Evolutionary conservation across 2,797 vertebrate genomes (phyloP).

Genomic region (Manis pentadactyla): DNA sequence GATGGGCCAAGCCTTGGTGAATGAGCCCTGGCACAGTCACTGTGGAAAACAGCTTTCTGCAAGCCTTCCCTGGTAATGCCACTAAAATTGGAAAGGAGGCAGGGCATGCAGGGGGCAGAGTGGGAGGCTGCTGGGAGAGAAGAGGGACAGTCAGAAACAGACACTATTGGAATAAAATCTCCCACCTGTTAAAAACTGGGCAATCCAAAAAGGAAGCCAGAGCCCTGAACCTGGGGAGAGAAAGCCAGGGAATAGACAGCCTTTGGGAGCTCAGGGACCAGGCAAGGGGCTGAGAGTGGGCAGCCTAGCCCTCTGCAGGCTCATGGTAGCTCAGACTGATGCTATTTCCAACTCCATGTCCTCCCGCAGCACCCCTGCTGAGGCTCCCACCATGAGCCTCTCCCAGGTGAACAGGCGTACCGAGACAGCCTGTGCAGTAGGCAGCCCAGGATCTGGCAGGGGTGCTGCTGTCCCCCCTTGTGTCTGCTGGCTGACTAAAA

Average conservation of each 20-base stretch:
- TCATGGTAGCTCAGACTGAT: neutral
- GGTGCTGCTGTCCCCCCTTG: neutral
- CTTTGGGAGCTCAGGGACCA: neutral
- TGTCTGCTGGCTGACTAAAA: neutral
- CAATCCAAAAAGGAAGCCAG: slow-evolving; percentile 2
- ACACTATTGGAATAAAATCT: neutral
- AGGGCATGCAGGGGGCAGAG: neutral
- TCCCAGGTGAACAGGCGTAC: neutral
- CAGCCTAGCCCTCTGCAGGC: neutral
- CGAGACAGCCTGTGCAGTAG: neutral
- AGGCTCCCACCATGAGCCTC: neutral
- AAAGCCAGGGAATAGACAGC: neutral
- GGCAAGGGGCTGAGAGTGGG: neutral
- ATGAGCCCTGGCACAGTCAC: neutral
- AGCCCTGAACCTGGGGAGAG: neutral
- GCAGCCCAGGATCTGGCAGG: neutral
- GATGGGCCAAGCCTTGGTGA: slow-evolving; percentile 62
- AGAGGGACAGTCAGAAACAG: slow-evolving; percentile 44
- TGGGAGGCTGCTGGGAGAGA: neutral
- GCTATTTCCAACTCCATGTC: neutral
- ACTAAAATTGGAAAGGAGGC: slow-evolving; percentile 18
- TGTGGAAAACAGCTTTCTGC: slow-evolving; percentile 33
- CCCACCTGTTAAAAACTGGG: neutral
- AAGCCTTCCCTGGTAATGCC: slow-evolving; percentile 57
- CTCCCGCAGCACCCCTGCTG: neutral